Base-by-base conservation (phyloP, 2,888 invertebrate genomes). In the Cephalotes varians region DNA sequence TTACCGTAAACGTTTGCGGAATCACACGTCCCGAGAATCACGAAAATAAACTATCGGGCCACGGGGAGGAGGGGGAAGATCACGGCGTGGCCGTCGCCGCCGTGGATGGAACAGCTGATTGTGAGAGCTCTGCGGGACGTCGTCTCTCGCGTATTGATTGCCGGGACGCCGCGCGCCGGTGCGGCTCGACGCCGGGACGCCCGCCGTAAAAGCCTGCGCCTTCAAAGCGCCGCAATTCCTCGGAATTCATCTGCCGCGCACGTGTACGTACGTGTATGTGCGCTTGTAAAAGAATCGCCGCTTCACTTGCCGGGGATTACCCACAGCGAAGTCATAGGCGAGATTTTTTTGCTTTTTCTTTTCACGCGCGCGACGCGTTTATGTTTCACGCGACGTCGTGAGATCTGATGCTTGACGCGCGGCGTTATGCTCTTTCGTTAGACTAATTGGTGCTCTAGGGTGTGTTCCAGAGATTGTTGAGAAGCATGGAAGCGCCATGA, bases 111-210 rank as follows among this genome's bases (percentile, higher is more conserved):
- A 91, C 91, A 92, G 92, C 92, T 92, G n/a, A n/a, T n/a, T n/a
- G n/a, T n/a, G 92, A 91, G 91, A 88, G 89, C 90, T 91, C 91
- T 6, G 88, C 91, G 90, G 88, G 79, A 89, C 87, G 87, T 88
- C 87, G 87, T 64, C 49, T 76, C 87, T 85, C 79, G 81, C 87
- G 92, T 93, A 93, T 93, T 93, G 93, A 93, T 93, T 93, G 91
- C 91, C 86, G 92, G 93, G 93, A 92, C 91, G 92, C 92, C 91
- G 93, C 93, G 92, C 91, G 92, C 92, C 91, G 92, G 92, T 92
- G 93, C 92, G 91, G 90, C 92, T 92, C 91, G 92, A 91, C 92
- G 93, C 91, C 92, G 90, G 87, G 87, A 87, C 91, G 90, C 89
- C 88, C 91, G 90, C 85, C 86, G 86, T 83, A 85, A 89, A 86